Percentiles rank a stretch among this genome's conserved stretches.
Evolutionary conservation across 2,888 invertebrate species (phyloP).

Genomic region (Drosophila cyrtoloma): DNA sequence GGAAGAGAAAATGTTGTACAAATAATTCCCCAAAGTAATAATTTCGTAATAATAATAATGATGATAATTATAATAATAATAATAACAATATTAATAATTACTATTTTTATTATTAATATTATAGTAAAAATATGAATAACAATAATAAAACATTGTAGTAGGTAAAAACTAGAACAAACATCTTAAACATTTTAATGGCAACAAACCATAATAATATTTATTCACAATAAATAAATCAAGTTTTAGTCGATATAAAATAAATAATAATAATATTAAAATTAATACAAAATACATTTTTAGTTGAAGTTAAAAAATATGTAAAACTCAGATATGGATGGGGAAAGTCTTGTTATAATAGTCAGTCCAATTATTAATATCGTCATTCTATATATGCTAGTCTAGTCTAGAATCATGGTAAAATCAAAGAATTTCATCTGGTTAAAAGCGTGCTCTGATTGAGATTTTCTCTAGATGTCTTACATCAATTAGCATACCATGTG

Average conservation of each 20-base stretch:
- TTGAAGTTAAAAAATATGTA: background rate
- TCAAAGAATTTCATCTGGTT: background rate
- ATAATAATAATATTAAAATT: background rate
- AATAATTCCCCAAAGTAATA: background rate
- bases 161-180: too few relatives aligned
- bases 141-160: background rate
- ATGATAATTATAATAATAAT: too few relatives aligned
- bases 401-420: background rate
- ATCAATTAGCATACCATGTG: conserved; percentile 13
- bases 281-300: background rate
- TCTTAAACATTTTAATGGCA: background rate
- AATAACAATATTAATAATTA: too few relatives aligned
- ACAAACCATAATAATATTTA: background rate
- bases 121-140: background rate
- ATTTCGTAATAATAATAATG: too few relatives aligned
- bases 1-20: background rate
- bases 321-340: background rate
- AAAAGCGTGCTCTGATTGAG: background rate
- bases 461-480: conserved; percentile 11
- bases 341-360: background rate
- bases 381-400: background rate
- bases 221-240: background rate
- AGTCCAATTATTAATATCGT: background rate
- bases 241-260: background rate
- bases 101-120: background rate